Evolutionary conservation across 2,888 invertebrate genomes (phyloP).

Genomic region (Drosophila acutilabella): DNA sequence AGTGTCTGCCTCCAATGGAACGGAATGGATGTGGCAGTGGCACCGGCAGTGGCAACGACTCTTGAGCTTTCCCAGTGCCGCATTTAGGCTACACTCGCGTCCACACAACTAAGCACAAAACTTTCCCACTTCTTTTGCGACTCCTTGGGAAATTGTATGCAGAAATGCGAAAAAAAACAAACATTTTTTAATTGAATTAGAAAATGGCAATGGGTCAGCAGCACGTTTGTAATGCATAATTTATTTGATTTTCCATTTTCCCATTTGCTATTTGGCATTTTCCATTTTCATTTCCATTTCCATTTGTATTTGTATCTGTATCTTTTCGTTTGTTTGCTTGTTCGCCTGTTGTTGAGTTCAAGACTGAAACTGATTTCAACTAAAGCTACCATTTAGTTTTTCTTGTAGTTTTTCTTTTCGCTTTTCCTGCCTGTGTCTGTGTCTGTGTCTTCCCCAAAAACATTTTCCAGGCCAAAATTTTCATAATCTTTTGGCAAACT

Average conservation of each 20-base stretch:
- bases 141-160: slow-evolving; percentile 72
- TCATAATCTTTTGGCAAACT: slow-evolving; percentile 82
- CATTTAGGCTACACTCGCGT: slow-evolving; percentile 54
- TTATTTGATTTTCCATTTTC: slow-evolving; percentile 59
- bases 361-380: slow-evolving; percentile 57
- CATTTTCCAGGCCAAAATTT: slow-evolving; percentile 81
- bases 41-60: neutral
- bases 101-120: slow-evolving; percentile 23
- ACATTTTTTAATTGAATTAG: slow-evolving; percentile 79
- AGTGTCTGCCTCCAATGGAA: slow-evolving; percentile 59
- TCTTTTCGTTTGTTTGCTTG: neutral
- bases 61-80: slow-evolving; percentile 63
- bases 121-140: slow-evolving; percentile 64
- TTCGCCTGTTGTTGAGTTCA: slow-evolving; percentile 38
- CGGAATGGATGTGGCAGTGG: slow-evolving; percentile 8
- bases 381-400: slow-evolving; percentile 3
- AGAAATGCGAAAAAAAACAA: slow-evolving; percentile 35
- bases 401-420: neutral
- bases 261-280: slow-evolving; percentile 4
- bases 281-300: slow-evolving; percentile 44
- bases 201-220: slow-evolving; percentile 81
- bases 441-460: slow-evolving; percentile 1
- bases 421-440: neutral
- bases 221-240: slow-evolving; percentile 81
- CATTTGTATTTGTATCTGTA: slow-evolving; percentile 16